Percentiles rank a stretch among this genome's conserved stretches.
Evolutionary conservation across 2,797 vertebrate species (phyloP).

Genomic region (Miichthys miiuy): DNA sequence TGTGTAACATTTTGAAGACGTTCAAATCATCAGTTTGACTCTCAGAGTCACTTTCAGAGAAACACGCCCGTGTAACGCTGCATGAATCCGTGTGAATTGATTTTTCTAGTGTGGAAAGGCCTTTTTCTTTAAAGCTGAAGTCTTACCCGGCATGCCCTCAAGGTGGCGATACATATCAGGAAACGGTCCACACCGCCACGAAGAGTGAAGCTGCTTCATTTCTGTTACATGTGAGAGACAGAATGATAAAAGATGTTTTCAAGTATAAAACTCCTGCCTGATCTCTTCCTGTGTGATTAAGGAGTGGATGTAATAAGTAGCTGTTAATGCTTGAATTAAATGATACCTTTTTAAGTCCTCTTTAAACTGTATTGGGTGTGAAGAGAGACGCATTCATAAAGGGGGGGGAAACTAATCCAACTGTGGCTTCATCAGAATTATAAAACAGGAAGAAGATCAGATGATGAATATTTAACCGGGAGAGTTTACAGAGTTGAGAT

Average conservation of each 20-base stretch:
- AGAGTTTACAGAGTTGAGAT: slow-evolving; percentile 23
- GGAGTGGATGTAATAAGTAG: slow-evolving; percentile 54
- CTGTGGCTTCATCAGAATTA: slow-evolving; percentile 36
- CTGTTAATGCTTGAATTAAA: slow-evolving; percentile 55
- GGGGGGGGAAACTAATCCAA: slow-evolving; percentile 31
- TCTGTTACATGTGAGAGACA: slow-evolving; percentile 3
- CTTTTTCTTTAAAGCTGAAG: neutral
- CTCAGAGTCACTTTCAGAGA: neutral
- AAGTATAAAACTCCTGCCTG: neutral
- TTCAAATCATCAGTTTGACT: no score
- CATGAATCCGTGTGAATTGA: neutral
- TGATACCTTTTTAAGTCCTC: slow-evolving; percentile 59
- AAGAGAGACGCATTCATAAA: slow-evolving; percentile 3
- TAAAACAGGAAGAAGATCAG: slow-evolving; percentile 28
- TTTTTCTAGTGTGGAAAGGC: slow-evolving; percentile 6
- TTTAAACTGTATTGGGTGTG: slow-evolving; percentile 40
- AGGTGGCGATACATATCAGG: slow-evolving; percentile 71
- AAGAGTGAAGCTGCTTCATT: neutral
- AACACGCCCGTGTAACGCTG: neutral
- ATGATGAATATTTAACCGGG: slow-evolving; percentile 50
- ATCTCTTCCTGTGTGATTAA: slow-evolving; percentile 62
- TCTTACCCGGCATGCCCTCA: slow-evolving; percentile 36
- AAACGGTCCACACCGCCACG: neutral
- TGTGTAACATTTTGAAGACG: neutral
- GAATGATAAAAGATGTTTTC: neutral